Conservation (phyloP, 2,888 invertebrate genomes). For the Cordilura impudica region DNA sequence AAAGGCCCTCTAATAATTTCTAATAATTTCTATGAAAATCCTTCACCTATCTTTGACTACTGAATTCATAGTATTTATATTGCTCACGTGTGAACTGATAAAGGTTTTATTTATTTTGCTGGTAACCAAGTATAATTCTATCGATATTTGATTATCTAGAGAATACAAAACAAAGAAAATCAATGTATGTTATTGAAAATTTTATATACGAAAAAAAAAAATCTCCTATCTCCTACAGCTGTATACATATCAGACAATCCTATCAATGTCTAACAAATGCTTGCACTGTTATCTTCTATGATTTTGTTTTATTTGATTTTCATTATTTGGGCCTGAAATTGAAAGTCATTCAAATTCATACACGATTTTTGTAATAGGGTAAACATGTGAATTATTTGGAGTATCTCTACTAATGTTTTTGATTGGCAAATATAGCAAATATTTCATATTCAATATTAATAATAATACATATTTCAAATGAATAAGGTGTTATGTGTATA, state of each 20-base stretch:
- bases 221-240: too few relatives aligned
- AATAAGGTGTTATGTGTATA: too few relatives aligned
- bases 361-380: background rate
- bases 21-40: too few relatives aligned
- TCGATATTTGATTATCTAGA: constrained; percentile 29
- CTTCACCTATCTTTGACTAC: background rate
- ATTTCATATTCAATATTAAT: background rate
- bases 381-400: background rate
- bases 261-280: background rate
- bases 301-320: background rate
- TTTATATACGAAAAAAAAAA: constrained; percentile 8
- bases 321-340: constrained; percentile 5
- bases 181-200: constrained; percentile 9
- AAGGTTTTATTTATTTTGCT: background rate
- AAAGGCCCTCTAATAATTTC: too few relatives aligned
- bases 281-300: background rate
- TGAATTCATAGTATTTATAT: constrained; percentile 11
- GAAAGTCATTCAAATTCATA: constrained; percentile 34
- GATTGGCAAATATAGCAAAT: constrained; percentile 8
- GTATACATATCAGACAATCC: too few relatives aligned
- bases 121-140: background rate
- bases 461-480: too few relatives aligned
- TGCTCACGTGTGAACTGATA: constrained; percentile 48
- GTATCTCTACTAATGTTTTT: constrained; percentile 11
- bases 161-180: background rate